Conservation (phyloP, 2,888 invertebrate species). For the Pantelozetes paolii region DNA sequence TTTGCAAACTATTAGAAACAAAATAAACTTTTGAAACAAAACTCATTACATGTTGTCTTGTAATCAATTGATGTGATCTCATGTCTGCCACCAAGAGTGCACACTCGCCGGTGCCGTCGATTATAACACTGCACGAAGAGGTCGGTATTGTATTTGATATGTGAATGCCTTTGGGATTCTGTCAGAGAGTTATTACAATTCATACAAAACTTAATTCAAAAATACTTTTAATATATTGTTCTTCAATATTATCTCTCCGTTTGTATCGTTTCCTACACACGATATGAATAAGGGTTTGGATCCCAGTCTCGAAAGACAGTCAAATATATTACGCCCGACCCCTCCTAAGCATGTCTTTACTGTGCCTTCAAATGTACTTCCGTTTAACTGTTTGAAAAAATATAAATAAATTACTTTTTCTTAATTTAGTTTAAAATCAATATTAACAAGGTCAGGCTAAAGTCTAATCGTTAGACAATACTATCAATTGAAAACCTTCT, state of each 20-base stretch:
- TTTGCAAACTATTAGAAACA: slow-evolving; percentile 46
- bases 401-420: too few relatives aligned
- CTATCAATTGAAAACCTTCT: not conserved
- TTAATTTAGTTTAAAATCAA: not conserved
- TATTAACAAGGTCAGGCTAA: too few relatives aligned
- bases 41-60: slow-evolving; percentile 61
- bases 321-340: slow-evolving; percentile 86
- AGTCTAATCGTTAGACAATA: not conserved
- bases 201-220: not conserved
- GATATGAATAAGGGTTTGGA: slow-evolving; percentile 65
- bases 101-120: slow-evolving; percentile 72
- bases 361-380: slow-evolving; percentile 67
- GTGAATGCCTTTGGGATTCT: slow-evolving; percentile 27
- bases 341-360: slow-evolving; percentile 72
- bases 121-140: slow-evolving; percentile 70
- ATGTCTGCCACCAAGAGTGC: slow-evolving; percentile 77
- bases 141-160: slow-evolving; percentile 54
- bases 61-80: slow-evolving; percentile 68
- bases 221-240: slow-evolving; percentile 52
- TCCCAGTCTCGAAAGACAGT: slow-evolving; percentile 72
- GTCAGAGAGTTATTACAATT: not conserved
- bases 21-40: slow-evolving; percentile 8
- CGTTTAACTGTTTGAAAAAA: slow-evolving; percentile 73
- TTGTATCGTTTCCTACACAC: slow-evolving; percentile 67
- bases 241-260: slow-evolving; percentile 50